Conservation (phyloP, 2,113 vertebrate genomes). For the Empidonax traillii region DNA sequence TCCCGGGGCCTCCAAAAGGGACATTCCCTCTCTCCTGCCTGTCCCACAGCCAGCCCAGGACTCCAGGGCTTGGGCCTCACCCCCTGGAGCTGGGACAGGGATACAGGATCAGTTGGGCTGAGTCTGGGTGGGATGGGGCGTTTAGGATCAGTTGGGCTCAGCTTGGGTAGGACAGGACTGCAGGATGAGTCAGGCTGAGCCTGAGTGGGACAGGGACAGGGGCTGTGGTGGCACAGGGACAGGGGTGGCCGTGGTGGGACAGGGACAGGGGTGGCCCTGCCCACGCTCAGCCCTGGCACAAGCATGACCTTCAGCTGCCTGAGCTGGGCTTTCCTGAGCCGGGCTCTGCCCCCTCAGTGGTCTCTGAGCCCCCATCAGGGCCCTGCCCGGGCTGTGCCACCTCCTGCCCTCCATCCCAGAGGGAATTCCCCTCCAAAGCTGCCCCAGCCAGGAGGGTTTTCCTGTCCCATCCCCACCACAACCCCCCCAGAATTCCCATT, state of each 20-base stretch:
- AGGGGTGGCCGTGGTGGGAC: neutral
- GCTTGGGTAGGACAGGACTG: neutral
- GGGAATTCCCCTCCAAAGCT: neutral
- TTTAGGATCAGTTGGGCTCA: neutral
- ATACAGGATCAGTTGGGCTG: neutral
- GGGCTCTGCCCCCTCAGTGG: neutral
- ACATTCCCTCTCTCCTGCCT: neutral
- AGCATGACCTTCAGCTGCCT: neutral
- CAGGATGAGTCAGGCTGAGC: too few relatives aligned
- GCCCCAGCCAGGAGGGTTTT: neutral
- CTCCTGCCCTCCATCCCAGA: neutral
- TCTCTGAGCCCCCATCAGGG: too few relatives aligned
- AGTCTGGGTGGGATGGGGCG: neutral
- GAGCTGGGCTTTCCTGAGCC: neutral
- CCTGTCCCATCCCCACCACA: neutral
- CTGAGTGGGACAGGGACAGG: too few relatives aligned
- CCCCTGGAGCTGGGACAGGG: neutral
- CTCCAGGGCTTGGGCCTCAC: neutral
- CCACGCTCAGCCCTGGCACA: neutral
- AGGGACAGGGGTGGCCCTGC: neutral
- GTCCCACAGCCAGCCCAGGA: neutral
- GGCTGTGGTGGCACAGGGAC: too few relatives aligned
- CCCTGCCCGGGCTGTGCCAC: neutral
- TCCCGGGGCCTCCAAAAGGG: neutral
- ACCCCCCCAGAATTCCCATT: neutral